phyloP scores from a whole-genome alignment of 2,113 vertebrate species.

The Megaptera novaeangliae region DNA sequence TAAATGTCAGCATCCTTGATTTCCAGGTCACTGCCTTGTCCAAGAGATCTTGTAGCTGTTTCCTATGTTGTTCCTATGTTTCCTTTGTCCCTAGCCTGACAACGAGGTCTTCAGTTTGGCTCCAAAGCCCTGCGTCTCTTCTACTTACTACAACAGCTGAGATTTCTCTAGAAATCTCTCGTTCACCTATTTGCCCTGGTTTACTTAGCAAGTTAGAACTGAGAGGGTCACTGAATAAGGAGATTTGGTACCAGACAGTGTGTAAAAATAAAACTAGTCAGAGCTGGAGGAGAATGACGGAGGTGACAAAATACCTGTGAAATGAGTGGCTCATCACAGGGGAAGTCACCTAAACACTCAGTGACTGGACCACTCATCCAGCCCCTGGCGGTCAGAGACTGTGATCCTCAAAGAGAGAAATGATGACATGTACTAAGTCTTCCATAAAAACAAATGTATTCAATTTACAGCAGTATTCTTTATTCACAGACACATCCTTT shows the following conservation, averaged over 20 bases:
- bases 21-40: slow-evolving; percentile 1
- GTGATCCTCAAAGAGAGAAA: not conserved
- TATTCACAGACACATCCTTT: not conserved
- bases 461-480: not conserved
- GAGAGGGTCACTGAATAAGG: slow-evolving; percentile 8
- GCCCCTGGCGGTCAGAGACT: not conserved
- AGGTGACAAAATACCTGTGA: not conserved
- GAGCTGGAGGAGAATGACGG: not conserved
- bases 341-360: not conserved
- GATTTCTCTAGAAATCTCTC: slow-evolving; percentile 57
- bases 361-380: not conserved
- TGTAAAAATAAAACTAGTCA: slow-evolving; percentile 52
- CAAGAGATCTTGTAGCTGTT: slow-evolving; percentile 35
- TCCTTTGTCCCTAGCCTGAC: not conserved
- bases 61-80: not conserved
- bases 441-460: not conserved
- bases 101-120: slow-evolving; percentile 24
- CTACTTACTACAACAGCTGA: slow-evolving; percentile 55
- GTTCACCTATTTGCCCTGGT: slow-evolving; percentile 37
- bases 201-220: slow-evolving; percentile 49
- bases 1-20: slow-evolving; percentile 43
- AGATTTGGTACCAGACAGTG: slow-evolving; percentile 22
- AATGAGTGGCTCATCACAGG: not conserved
- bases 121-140: slow-evolving; percentile 50
- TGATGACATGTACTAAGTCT: not conserved